Conservation (phyloP, 2,888 invertebrate genomes). For the Scaptomyza reducta region DNA sequence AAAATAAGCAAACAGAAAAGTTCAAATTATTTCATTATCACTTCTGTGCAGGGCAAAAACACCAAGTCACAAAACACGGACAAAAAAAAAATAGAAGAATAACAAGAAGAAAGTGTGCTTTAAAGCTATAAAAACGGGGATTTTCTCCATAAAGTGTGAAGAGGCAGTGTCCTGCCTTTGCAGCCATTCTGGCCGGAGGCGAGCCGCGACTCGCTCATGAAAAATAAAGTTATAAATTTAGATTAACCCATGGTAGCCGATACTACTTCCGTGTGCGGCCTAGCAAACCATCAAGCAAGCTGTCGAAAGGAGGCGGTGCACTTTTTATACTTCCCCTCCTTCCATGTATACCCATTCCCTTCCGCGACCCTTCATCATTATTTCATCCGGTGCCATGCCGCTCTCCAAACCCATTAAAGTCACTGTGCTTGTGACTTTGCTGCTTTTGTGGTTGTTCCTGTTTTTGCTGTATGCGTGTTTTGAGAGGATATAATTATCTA, state of each 20-base stretch:
- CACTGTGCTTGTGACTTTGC: constrained; percentile 40
- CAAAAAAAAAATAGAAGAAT: constrained; percentile 20
- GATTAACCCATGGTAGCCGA: constrained; percentile 70
- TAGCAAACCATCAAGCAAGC: constrained; percentile 14
- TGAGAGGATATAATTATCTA: constrained; percentile 71
- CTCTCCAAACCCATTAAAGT: constrained; percentile 75
- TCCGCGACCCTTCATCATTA: background rate
- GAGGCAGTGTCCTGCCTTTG: background rate
- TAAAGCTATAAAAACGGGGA: constrained; percentile 48
- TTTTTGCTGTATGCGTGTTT: constrained; percentile 13
- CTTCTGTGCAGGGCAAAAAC: constrained; percentile 59
- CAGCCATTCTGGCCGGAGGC: constrained; percentile 3
- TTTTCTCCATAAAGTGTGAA: constrained; percentile 10
- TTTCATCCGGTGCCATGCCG: constrained; percentile 13
- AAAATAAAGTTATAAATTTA: constrained; percentile 79
- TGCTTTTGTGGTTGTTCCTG: background rate
- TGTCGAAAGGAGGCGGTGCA: constrained; percentile 10
- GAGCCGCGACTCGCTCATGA: constrained; percentile 46
- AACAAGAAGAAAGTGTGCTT: constrained; percentile 23
- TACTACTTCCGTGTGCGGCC: constrained; percentile 33
- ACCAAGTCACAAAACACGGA: constrained; percentile 34
- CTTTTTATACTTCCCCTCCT: background rate
- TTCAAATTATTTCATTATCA: constrained; percentile 81
- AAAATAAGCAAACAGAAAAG: constrained; percentile 59
- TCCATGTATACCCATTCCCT: background rate